Conservation (phyloP, 2,797 vertebrate species). For the Aldrovandia affinis region DNA sequence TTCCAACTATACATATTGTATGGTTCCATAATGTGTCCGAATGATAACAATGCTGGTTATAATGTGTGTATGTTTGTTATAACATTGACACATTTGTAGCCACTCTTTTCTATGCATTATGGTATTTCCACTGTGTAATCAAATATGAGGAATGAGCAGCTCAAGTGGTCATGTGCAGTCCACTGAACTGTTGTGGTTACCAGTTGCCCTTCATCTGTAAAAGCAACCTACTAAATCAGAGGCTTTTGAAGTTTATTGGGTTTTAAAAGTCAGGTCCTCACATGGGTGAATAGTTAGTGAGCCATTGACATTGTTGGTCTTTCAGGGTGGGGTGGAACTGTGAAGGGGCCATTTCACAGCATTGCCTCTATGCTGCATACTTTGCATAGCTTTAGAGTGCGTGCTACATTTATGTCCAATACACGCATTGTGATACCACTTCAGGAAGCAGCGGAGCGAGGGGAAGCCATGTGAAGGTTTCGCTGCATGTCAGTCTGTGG, state of each 20-base stretch:
- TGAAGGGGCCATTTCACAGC: not conserved
- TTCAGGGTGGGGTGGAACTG: not conserved
- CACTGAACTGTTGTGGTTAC: not conserved
- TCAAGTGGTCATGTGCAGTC: not conserved
- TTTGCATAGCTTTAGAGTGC: not conserved
- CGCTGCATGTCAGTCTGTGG: too few species aligned
- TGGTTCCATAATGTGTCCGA: not conserved
- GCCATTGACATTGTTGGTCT: not conserved
- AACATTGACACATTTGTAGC: not conserved
- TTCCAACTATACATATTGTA: not conserved
- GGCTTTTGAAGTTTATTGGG: not conserved
- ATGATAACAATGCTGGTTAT: not conserved
- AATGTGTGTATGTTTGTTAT: not conserved
- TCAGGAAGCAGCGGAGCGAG: not conserved
- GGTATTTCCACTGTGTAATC: not conserved
- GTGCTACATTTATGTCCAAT: not conserved
- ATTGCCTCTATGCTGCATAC: not conserved
- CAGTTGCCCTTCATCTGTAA: not conserved
- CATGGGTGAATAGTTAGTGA: not conserved
- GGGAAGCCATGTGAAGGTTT: not conserved
- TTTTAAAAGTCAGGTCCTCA: not conserved
- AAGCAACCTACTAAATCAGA: not conserved
- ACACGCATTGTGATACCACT: not conserved
- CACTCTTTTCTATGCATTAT: slow-evolving; percentile 5
- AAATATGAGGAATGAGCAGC: not conserved